Evolutionary conservation across 2,113 vertebrate genomes (phyloP).

Genomic region (Pteruthius melanotis): DNA sequence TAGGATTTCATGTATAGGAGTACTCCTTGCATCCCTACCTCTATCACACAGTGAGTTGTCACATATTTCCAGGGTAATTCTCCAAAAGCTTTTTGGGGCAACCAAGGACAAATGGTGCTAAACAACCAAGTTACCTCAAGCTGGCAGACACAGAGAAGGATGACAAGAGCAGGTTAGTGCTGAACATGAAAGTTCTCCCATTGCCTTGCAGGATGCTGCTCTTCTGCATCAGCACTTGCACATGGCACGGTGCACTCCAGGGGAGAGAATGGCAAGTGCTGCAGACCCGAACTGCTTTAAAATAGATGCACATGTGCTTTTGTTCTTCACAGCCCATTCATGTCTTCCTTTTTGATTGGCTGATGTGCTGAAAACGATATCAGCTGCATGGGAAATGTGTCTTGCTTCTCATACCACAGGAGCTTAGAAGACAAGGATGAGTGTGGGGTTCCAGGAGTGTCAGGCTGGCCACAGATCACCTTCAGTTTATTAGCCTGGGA

Average conservation of each 20-base stretch:
- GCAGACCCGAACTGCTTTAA: background rate
- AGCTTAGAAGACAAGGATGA: background rate
- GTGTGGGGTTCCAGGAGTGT: background rate
- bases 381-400: background rate
- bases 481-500: background rate
- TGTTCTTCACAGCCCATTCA: background rate
- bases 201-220: background rate
- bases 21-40: background rate
- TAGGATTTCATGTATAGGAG: background rate
- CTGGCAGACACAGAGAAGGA: background rate
- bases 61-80: background rate
- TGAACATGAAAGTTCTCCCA: background rate
- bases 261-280: background rate
- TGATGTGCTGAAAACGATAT: background rate
- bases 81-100: background rate
- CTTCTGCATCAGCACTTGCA: background rate
- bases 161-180: background rate
- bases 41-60: background rate
- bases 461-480: background rate
- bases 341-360: background rate
- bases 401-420: background rate
- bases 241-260: fast-evolving
- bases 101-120: background rate
- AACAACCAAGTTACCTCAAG: background rate
- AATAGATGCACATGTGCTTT: fast-evolving